Evolutionary conservation across 2,888 invertebrate genomes (phyloP).

Genomic region (Campoplex nolae): DNA sequence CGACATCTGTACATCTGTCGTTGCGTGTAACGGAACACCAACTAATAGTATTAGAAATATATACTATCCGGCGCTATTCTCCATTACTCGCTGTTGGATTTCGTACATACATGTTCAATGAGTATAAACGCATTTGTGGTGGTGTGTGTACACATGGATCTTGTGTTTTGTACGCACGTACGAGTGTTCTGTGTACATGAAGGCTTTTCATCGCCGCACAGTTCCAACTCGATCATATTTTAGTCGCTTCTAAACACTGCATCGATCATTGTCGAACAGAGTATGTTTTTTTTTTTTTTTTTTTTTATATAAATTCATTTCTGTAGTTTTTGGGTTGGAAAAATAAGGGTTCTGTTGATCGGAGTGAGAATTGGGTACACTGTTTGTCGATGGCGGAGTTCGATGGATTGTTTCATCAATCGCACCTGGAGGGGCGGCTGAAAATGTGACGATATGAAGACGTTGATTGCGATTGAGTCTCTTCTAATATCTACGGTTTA

Average conservation of each 20-base stretch:
- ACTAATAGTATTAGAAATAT: slow-evolving; percentile 84
- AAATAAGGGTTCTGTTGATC: background rate
- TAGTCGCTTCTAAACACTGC: background rate
- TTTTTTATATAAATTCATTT: slow-evolving; percentile 7
- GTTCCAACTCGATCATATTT: slow-evolving; percentile 14
- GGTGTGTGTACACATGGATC: background rate
- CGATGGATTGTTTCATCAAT: background rate
- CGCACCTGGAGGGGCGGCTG: background rate
- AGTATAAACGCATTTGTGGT: background rate
- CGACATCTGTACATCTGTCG: slow-evolving; percentile 83
- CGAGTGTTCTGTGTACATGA: slow-evolving; percentile 10
- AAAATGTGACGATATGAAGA: too few relatives aligned
- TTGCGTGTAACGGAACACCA: slow-evolving; percentile 83
- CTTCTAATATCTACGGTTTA: background rate
- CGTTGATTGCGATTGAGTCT: too few relatives aligned
- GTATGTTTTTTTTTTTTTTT: background rate
- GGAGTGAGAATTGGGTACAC: background rate
- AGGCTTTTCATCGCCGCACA: background rate
- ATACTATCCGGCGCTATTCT: slow-evolving; percentile 69
- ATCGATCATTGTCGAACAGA: slow-evolving; percentile 7
- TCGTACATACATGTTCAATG: slow-evolving; percentile 26
- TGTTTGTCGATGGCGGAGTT: background rate
- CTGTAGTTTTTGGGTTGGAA: background rate
- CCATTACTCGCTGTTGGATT: slow-evolving; percentile 48
- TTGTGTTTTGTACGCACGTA: slow-evolving; percentile 48